Evolutionary conservation across 2,113 vertebrate genomes (phyloP), one percentile per base, ranked within the genome.

Genomic region (Barnardius zonarius): DNA sequence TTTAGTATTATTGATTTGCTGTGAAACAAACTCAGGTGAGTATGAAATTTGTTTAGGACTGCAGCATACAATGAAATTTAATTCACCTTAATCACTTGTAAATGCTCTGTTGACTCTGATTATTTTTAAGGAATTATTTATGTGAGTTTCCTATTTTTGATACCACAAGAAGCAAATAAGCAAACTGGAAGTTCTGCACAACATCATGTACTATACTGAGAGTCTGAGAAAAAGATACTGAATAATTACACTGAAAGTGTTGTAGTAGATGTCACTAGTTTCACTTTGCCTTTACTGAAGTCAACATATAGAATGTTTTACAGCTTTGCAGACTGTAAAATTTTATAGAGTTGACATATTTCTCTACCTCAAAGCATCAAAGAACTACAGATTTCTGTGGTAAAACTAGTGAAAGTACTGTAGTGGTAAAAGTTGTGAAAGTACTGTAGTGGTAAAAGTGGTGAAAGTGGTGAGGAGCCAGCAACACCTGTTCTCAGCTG

Each of bases 11-110:
- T 94, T 93, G 88, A 96, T 93, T 96, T 94, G 49, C 80, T 91
- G 86, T 89, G 92, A 93, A 93, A 78, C 73, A 96, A 88, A 86
- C 69, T 88, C 95, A 96, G 93, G 93, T 96, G 52, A 88, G 93
- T 97, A 97, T 96, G 95, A 96, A 97, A 96, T 96, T 95, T 96
- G 80, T 88, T 91, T 95, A 84, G 88, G 55, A 75, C 33, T 82
- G 43, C 55, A 78, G 76, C 62, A 66, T 73, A 92, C 24, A 72
- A 83, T 46, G 82, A 93, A 93, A 95, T 94, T 88, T 91, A 96
- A 94, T 96, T 93, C 73, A 67, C 48, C 35, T 95, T 96, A 97
- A 96, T 97, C 66, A 88, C 69, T 95, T 79, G 69, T 64, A 93
- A 95, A 93, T 92, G 90, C 83, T 95, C 86, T 92, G 77, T 82